These are phyloP conservation scores for Octopus sinensis DNA, from an alignment of 1,140 invertebrate species.

Conservation along the genomic window DNA sequence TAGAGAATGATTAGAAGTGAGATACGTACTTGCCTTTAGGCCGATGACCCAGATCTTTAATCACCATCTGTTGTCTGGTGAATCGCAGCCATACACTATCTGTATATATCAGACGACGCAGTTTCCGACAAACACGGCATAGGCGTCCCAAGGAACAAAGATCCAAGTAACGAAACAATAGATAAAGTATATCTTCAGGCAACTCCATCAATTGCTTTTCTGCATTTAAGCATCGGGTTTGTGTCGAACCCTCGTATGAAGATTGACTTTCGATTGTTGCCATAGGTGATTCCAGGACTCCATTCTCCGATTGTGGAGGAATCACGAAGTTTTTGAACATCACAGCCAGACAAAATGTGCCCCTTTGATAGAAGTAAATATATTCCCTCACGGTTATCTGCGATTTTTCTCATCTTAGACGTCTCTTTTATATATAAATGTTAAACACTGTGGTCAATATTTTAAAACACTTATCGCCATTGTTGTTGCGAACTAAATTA, in stretches of 20 bases:
- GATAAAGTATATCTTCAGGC: slow-evolving; percentile 42
- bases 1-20: too few species aligned
- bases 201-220: slow-evolving; percentile 21
- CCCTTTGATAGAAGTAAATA: not conserved
- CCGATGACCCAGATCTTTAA: slow-evolving; percentile 7
- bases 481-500: not conserved
- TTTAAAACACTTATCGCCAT: not conserved
- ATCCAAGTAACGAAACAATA: slow-evolving; percentile 36
- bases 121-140: slow-evolving; percentile 31
- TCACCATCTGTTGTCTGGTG: slow-evolving; percentile 19
- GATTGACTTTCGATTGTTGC: not conserved
- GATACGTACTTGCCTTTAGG: too few species aligned
- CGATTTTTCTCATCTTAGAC: slow-evolving; percentile 9
- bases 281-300: not conserved
- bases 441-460: not conserved
- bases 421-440: not conserved
- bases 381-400: slow-evolving; percentile 5
- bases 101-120: slow-evolving; percentile 28
- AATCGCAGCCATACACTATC: slow-evolving; percentile 38
- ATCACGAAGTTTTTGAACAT: not conserved
- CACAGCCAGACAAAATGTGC: slow-evolving; percentile 4
- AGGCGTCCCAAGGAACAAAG: slow-evolving; percentile 32
- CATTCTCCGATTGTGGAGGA: not conserved
- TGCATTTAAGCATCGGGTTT: not conserved
- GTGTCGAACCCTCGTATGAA: not conserved